Evolutionary conservation across 2,888 invertebrate species (phyloP).

Genomic region (Tanytarsus gracilentus): DNA sequence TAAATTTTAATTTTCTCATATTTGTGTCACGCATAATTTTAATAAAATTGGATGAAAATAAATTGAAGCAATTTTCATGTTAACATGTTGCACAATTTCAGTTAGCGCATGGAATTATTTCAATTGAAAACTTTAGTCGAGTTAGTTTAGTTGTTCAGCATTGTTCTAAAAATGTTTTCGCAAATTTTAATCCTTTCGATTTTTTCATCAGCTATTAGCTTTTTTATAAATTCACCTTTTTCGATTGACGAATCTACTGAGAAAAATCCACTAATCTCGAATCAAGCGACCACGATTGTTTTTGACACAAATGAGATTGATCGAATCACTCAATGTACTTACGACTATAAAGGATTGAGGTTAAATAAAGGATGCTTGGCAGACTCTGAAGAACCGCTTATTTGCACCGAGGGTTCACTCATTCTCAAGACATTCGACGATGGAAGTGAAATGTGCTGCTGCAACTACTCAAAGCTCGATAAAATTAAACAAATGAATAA

Average conservation of each 20-base stretch:
- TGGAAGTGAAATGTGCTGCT: background rate
- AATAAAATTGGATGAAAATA: background rate
- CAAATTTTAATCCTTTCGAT: no score
- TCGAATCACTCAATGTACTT: no score
- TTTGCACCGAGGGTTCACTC: background rate
- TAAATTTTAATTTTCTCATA: conserved; percentile 64
- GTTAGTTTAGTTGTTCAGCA: no score
- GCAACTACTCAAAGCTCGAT: background rate
- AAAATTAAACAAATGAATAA: background rate
- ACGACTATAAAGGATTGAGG: background rate
- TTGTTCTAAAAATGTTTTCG: no score
- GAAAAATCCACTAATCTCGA: no score
- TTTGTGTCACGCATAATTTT: background rate
- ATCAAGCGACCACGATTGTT: no score
- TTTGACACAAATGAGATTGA: no score
- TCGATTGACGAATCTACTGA: no score
- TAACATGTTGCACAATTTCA: background rate
- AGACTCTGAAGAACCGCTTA: background rate
- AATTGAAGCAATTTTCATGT: background rate
- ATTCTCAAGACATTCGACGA: background rate
- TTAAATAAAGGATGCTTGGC: background rate
- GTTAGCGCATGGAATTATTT: background rate
- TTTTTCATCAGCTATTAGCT: no score
- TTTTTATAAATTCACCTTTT: no score
- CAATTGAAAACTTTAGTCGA: background rate